Conservation (phyloP, 2,113 vertebrate genomes). For the Sporophila hypoxantha region DNA sequence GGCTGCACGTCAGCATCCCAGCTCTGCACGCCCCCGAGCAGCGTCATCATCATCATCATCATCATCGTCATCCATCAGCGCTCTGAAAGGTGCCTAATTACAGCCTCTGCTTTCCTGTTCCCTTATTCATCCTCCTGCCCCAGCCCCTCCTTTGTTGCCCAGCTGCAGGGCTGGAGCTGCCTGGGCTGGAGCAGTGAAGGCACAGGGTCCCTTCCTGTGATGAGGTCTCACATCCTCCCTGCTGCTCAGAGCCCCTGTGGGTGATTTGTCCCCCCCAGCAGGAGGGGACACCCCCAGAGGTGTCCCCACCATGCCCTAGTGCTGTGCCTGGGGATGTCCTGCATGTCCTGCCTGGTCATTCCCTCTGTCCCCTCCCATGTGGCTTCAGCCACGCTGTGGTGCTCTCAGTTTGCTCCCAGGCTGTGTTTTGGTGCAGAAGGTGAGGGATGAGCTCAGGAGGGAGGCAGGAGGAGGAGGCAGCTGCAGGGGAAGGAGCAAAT, state of each 20-base stretch:
- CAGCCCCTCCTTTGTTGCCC: accelerated
- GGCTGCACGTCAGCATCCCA: background rate
- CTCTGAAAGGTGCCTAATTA: slow-evolving; percentile 13
- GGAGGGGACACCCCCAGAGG: background rate
- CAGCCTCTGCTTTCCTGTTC: slow-evolving; percentile 5
- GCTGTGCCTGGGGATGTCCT: background rate
- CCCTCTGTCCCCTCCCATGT: accelerated
- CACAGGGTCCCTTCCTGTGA: background rate
- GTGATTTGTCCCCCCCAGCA: background rate
- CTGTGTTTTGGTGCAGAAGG: background rate
- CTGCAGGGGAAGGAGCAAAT: background rate
- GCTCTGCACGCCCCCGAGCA: background rate
- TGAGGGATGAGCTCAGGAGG: background rate
- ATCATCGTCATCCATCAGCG: slow-evolving; percentile 19
- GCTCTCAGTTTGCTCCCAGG: background rate
- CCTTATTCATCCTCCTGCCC: slow-evolving; percentile 13
- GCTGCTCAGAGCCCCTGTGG: background rate
- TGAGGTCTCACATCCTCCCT: accelerated
- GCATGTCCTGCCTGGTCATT: background rate
- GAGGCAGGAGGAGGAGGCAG: background rate
- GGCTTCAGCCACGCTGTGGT: accelerated
- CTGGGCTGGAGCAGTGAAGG: background rate
- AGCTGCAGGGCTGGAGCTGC: background rate
- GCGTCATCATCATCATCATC: no score
- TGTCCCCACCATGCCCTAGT: background rate